phyloP scores from a whole-genome alignment of 2,888 invertebrate genomes.

The Ephialtes manifestator region DNA sequence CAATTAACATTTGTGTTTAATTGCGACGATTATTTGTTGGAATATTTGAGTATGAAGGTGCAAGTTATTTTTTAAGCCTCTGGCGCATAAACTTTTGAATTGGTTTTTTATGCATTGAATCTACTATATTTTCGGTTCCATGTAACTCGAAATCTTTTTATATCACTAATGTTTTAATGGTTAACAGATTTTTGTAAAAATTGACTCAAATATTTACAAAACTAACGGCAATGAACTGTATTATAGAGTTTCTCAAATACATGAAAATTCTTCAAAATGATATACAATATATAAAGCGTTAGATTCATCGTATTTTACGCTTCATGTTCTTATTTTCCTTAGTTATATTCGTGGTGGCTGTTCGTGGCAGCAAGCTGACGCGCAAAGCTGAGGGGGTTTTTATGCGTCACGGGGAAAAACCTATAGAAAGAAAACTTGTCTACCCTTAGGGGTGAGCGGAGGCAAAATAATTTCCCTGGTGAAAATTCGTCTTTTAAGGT shows the following conservation, averaged over 20 bases:
- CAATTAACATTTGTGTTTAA: not conserved
- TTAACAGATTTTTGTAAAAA: too few species aligned
- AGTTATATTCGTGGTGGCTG: not conserved
- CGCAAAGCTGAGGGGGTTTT: not conserved
- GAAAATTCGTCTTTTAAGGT: constrained; percentile 24
- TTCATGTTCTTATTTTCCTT: not conserved
- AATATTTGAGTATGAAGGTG: not conserved
- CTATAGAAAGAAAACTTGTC: not conserved
- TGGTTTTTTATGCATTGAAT: too few species aligned
- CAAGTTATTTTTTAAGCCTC: not conserved
- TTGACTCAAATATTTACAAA: too few species aligned
- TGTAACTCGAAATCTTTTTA: too few species aligned
- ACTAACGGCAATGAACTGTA: too few species aligned
- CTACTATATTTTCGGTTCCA: too few species aligned
- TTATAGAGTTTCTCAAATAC: not conserved
- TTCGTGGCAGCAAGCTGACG: constrained; percentile 9
- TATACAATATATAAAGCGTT: not conserved
- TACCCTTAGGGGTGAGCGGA: not conserved
- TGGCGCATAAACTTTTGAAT: not conserved
- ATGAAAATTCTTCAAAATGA: not conserved
- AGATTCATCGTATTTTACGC: not conserved
- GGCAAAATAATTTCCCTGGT: constrained; percentile 26
- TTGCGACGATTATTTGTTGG: not conserved
- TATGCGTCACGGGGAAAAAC: not conserved
- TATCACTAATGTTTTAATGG: too few species aligned